Evolutionary conservation across 2,888 invertebrate species (phyloP).

Genomic region (Andrena bicolor): DNA sequence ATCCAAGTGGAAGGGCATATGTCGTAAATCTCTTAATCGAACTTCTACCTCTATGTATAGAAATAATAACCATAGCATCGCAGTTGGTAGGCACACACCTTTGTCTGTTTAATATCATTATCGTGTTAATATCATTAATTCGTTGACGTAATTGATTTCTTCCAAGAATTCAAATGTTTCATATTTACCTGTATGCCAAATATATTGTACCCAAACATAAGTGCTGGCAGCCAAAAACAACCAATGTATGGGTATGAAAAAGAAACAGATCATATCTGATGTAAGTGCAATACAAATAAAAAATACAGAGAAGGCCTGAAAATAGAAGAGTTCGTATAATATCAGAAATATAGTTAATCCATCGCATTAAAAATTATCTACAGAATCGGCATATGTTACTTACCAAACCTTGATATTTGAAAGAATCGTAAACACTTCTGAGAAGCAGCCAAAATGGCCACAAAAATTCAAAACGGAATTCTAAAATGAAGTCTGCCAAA

Average conservation of each 20-base stretch:
- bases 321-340: constrained; percentile 70
- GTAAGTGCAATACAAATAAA: constrained; percentile 99
- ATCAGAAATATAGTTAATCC: background rate
- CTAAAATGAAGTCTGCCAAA: constrained; percentile 97
- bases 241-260: constrained; percentile 99
- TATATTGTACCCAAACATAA: constrained; percentile 99
- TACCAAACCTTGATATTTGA: constrained; percentile 98
- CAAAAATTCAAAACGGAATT: constrained; percentile 99
- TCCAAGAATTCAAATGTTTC: background rate
- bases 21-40: constrained; percentile 92
- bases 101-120: constrained; percentile 87
- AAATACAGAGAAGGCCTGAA: constrained; percentile 98
- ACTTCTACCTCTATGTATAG: constrained; percentile 97
- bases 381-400: constrained; percentile 83
- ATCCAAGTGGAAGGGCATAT: constrained; percentile 94
- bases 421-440: constrained; percentile 98
- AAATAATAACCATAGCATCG: constrained; percentile 96
- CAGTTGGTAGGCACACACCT: constrained; percentile 97
- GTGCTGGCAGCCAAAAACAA: constrained; percentile 99
- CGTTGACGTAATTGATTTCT: background rate
- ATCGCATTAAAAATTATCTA: background rate
- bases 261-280: constrained; percentile 99
- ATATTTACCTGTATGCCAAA: constrained; percentile 96
- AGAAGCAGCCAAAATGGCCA: constrained; percentile 99
- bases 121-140: constrained; percentile 9